Evolutionary conservation across 1,140 invertebrate species (phyloP).

Genomic region (Pseudoatta argentina): DNA sequence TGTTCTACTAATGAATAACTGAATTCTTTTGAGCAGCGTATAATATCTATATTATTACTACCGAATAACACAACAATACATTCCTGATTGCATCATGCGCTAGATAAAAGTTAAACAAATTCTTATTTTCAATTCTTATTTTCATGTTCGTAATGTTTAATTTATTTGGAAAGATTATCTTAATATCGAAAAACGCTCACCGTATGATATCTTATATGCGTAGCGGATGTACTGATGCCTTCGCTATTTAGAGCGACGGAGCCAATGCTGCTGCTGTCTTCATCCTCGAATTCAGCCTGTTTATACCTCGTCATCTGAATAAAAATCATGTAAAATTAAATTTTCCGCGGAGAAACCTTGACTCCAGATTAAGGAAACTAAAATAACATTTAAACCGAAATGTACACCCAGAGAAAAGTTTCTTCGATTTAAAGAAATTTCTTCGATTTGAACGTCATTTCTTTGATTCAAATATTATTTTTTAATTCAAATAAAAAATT

Average conservation of each 20-base stretch:
- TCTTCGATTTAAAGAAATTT: too few relatives aligned
- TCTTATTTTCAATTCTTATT: neutral
- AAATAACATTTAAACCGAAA: slow-evolving; percentile 18
- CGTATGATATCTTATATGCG: slow-evolving; percentile 93
- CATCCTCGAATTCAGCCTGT: slow-evolving; percentile 94
- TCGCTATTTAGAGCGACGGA: slow-evolving; percentile 90
- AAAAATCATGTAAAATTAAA: slow-evolving; percentile 61
- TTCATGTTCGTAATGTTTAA: neutral
- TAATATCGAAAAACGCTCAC: slow-evolving; percentile 85
- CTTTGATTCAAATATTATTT: too few relatives aligned
- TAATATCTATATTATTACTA: neutral
- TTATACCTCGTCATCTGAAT: slow-evolving; percentile 95
- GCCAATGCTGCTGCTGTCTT: slow-evolving; percentile 93
- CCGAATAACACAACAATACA: neutral
- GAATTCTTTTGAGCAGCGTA: neutral
- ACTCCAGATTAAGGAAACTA: neutral
- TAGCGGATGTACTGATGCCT: slow-evolving; percentile 90
- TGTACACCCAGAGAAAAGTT: neutral
- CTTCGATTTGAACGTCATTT: too few relatives aligned
- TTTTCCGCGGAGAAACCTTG: neutral
- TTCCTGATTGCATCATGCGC: neutral
- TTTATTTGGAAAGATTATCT: neutral
- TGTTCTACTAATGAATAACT: neutral
- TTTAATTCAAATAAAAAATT: too few relatives aligned
- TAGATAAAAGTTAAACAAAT: neutral